phyloP scores from a whole-genome alignment of 1,140 invertebrate genomes.

The Yoshiicerus persimilis region DNA sequence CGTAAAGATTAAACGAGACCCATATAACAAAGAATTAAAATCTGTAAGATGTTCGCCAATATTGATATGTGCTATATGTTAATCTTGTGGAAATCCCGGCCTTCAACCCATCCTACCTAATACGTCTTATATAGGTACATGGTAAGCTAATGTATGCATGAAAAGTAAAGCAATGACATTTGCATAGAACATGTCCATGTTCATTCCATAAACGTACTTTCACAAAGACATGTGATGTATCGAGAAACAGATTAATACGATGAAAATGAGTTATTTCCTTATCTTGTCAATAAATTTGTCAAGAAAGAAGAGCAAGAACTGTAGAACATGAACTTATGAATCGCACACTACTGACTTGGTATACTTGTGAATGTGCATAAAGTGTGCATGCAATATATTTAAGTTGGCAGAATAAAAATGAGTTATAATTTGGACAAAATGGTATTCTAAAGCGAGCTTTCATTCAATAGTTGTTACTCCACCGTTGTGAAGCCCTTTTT shows the following conservation, averaged over 20 bases:
- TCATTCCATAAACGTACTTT: conserved; percentile 1
- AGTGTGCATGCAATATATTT: too few relatives aligned
- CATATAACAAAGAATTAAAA: not conserved
- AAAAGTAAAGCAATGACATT: conserved; percentile 23
- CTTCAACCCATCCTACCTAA: not conserved
- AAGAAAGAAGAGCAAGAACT: not conserved
- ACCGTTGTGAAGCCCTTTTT: not conserved
- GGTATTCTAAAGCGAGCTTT: not conserved
- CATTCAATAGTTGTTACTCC: not conserved
- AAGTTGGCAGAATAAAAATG: not conserved
- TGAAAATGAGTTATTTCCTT: conserved; percentile 11
- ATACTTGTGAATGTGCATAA: too few relatives aligned
- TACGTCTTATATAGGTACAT: not conserved
- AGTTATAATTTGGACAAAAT: not conserved
- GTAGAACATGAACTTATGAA: not conserved
- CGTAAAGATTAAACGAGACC: not conserved
- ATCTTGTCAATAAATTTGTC: conserved; percentile 18
- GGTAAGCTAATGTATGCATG: not conserved
- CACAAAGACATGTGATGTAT: conserved; percentile 3
- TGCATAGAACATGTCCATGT: not conserved
- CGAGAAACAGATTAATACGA: not conserved
- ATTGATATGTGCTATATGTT: not conserved
- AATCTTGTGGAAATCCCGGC: not conserved
- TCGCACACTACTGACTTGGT: too few relatives aligned
- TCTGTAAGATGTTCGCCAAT: too few relatives aligned